Evolutionary conservation across 64 coral and sea anemone genomes (phyloP).

Genomic region (Pocillopora damicornis): DNA sequence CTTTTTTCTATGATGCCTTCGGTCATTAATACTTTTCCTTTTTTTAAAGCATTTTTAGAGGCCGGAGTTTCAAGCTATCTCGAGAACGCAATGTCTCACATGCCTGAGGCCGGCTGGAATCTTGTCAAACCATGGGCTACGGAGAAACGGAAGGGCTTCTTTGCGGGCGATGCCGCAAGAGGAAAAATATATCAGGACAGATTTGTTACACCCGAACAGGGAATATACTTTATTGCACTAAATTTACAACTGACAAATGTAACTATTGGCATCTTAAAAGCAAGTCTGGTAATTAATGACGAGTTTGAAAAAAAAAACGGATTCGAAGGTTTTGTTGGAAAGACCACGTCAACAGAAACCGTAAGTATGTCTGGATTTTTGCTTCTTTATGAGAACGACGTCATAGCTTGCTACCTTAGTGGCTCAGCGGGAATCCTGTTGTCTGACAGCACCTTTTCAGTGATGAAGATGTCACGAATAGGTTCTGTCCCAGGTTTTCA

Average conservation of each 20-base stretch:
- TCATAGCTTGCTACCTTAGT: not conserved
- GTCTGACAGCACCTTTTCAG: conserved; percentile 22
- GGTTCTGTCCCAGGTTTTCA: conserved; percentile 44
- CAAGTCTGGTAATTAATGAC: not conserved
- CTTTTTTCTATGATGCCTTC: too few relatives aligned
- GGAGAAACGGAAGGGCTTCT: not conserved
- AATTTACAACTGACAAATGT: not conserved
- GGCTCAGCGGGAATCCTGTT: conserved; percentile 7
- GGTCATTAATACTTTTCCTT: not conserved
- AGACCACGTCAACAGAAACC: not conserved
- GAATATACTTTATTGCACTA: conserved; percentile 19
- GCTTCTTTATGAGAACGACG: conserved; percentile 35
- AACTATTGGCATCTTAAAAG: conserved; percentile 9
- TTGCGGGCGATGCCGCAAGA: not conserved
- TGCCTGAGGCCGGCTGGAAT: not conserved
- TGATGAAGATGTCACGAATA: conserved; percentile 13
- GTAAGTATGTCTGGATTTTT: conserved; percentile 32
- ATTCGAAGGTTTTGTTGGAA: not conserved
- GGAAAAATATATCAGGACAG: not conserved
- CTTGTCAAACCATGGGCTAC: conserved; percentile 3
- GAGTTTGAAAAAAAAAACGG: conserved; percentile 3
- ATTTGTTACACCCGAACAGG: not conserved
- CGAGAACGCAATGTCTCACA: not conserved
- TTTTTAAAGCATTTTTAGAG: not conserved
- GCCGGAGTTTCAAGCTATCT: conserved; percentile 24